phyloP scores from a whole-genome alignment of 1,140 invertebrate genomes.

The Drosophila novamexicana region DNA sequence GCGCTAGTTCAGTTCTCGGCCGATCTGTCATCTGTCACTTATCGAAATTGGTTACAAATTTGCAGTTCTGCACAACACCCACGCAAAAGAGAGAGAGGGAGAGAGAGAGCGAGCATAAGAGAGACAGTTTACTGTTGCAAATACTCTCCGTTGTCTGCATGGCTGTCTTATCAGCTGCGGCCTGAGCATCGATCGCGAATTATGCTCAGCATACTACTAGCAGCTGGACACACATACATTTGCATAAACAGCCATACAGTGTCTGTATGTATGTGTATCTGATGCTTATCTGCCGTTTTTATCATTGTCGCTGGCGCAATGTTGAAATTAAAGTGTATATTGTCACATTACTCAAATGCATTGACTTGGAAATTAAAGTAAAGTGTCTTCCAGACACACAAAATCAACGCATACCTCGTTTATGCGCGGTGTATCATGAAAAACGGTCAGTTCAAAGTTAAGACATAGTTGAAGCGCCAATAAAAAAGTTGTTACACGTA shows the following conservation, averaged over 20 bases:
- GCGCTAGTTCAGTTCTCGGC: neutral
- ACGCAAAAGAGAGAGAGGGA: neutral
- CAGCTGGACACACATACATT: neutral
- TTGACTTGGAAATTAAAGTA: constrained; percentile 25
- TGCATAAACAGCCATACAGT: neutral
- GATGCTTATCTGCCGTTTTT: neutral
- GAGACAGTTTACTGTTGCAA: neutral
- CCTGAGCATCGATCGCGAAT: neutral
- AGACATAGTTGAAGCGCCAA: neutral
- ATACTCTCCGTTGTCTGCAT: no score
- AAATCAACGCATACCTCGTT: constrained; percentile 3
- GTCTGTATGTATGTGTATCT: neutral
- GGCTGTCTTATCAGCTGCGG: neutral
- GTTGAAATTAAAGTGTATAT: constrained; percentile 16
- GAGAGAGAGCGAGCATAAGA: neutral
- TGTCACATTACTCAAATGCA: constrained; percentile 18
- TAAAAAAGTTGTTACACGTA: no score
- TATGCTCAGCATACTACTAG: neutral
- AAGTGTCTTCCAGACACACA: constrained; percentile 24
- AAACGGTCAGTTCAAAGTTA: neutral
- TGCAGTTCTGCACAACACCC: neutral
- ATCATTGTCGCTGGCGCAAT: neutral
- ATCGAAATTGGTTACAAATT: constrained; percentile 14
- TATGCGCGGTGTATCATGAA: constrained; percentile 10
- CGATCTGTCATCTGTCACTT: constrained; percentile 32